phyloP scores from a whole-genome alignment of 2,113 vertebrate species.

The Syngnathus scovelli region DNA sequence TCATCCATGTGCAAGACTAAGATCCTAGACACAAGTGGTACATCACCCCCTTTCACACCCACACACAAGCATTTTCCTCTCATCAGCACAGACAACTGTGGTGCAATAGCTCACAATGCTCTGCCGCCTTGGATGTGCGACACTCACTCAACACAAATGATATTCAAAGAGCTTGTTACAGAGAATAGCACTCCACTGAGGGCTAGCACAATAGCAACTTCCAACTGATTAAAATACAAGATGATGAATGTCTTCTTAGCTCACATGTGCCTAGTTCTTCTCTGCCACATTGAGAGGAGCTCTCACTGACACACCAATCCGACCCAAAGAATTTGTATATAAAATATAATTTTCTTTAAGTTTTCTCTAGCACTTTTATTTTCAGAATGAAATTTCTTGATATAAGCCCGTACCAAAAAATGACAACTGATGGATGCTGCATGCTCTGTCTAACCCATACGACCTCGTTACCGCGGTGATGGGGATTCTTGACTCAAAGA shows the following conservation, averaged over 20 bases:
- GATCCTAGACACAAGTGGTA: slow-evolving; percentile 18
- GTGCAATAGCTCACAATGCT: background rate
- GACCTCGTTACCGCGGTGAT: slow-evolving; percentile 67
- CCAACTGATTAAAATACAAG: slow-evolving; percentile 1
- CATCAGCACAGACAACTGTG: background rate
- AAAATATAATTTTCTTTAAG: background rate
- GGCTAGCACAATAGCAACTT: background rate
- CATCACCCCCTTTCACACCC: slow-evolving; percentile 4
- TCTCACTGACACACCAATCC: too few relatives aligned
- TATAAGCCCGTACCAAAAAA: slow-evolving; percentile 44
- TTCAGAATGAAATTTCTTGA: background rate
- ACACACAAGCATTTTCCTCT: background rate
- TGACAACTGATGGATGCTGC: slow-evolving; percentile 51
- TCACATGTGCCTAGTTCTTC: background rate
- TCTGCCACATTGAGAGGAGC: background rate
- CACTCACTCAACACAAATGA: slow-evolving; percentile 33
- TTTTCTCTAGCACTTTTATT: background rate
- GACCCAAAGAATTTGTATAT: background rate
- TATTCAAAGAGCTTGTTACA: slow-evolving; percentile 35
- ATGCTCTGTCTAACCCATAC: slow-evolving; percentile 41
- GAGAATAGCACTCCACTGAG: slow-evolving; percentile 28
- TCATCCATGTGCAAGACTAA: slow-evolving; percentile 38
- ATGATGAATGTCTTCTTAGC: background rate
- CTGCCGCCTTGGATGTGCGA: slow-evolving; percentile 40
- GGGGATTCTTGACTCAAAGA: slow-evolving; percentile 64